phyloP scores from a whole-genome alignment of 2,113 vertebrate genomes.

The Pomatostomus ruficeps region DNA sequence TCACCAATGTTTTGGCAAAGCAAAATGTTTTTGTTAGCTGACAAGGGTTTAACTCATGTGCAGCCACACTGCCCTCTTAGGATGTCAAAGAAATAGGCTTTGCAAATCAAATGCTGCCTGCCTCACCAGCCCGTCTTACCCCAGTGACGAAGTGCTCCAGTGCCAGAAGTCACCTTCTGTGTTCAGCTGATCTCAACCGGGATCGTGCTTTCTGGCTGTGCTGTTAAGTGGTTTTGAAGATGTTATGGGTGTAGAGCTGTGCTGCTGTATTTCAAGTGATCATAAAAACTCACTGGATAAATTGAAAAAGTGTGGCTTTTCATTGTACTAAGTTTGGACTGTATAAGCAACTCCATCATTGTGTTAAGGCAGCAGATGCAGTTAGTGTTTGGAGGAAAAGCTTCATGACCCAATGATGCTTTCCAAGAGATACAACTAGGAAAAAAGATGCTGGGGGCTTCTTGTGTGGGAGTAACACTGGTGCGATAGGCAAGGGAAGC shows the following conservation, averaged over 20 bases:
- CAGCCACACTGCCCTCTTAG: neutral
- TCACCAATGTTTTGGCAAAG: neutral
- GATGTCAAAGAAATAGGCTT: neutral
- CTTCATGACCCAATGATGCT: neutral
- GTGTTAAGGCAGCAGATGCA: neutral
- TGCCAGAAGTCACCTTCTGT: constrained; percentile 32
- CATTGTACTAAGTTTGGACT: neutral
- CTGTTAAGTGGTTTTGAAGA: neutral
- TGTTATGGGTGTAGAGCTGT: neutral
- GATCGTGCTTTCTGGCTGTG: neutral
- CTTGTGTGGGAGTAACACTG: rapidly evolving
- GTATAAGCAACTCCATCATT: neutral
- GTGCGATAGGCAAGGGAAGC: neutral
- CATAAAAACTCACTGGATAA: neutral
- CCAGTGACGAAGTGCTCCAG: neutral
- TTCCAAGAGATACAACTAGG: neutral
- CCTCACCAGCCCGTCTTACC: neutral
- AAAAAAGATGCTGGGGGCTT: neutral
- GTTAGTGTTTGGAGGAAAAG: neutral
- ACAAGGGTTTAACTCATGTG: neutral
- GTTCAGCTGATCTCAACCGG: constrained; percentile 27
- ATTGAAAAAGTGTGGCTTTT: neutral
- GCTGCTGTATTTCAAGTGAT: neutral
- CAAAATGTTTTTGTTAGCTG: neutral
- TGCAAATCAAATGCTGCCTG: neutral